Evolutionary conservation across 2,113 vertebrate genomes (phyloP).

Genomic region (Romanogobio albipinnatus): DNA sequence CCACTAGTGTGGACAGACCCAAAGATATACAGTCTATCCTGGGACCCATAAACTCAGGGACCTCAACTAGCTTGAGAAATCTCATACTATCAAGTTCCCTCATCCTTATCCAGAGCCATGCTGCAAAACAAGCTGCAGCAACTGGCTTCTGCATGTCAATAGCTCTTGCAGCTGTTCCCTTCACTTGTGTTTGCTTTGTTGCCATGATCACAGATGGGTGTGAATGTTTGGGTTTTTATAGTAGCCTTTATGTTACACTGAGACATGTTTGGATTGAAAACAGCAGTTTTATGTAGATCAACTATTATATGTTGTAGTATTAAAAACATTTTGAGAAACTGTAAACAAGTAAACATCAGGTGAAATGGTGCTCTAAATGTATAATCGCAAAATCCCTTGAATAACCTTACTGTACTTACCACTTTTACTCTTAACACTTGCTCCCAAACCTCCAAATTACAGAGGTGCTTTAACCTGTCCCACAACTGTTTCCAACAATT

Average conservation of each 20-base stretch:
- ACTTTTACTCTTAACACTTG: too few relatives aligned
- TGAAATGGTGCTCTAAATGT: too few relatives aligned
- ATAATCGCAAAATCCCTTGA: too few relatives aligned
- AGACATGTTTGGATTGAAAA: conserved; percentile 9
- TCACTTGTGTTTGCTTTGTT: conserved; percentile 44
- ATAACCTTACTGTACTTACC: too few relatives aligned
- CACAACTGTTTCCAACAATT: too few relatives aligned
- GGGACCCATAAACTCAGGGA: conserved; percentile 12
- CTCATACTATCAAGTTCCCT: conserved; percentile 26
- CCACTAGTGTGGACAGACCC: conserved; percentile 21
- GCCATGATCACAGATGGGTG: conserved; percentile 18
- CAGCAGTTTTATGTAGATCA: neutral
- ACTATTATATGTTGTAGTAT: too few relatives aligned
- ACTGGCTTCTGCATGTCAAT: conserved; percentile 50
- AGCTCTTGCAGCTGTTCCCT: conserved; percentile 49
- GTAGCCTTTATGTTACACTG: neutral
- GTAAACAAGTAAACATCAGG: too few relatives aligned
- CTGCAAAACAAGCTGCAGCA: conserved; percentile 36
- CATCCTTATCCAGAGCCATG: conserved; percentile 15
- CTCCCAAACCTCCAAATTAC: too few relatives aligned
- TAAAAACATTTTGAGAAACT: too few relatives aligned
- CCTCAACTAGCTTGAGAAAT: conserved; percentile 42
- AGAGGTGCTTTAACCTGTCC: too few relatives aligned
- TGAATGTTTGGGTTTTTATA: conserved; percentile 21
- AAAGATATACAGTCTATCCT: conserved; percentile 46